A percentile compares a stretch with the other conserved stretches of the same genome.
Conservation (phyloP, 2,797 vertebrate species). For the Hipposideros larvatus region DNA sequence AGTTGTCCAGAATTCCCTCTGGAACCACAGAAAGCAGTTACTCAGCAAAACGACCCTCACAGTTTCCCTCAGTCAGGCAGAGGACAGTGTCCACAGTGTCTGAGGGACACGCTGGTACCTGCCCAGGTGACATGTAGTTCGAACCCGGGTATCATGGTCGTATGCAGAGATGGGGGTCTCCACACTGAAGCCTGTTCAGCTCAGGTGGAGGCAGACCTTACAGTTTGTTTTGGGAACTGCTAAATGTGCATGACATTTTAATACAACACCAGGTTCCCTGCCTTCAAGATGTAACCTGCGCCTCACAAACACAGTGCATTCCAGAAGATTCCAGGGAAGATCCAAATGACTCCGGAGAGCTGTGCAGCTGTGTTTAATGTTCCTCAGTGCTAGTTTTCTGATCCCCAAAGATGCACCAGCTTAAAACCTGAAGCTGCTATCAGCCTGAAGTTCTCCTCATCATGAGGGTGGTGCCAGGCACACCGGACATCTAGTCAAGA, state of each 20-base stretch:
- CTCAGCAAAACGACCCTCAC: conserved; percentile 72
- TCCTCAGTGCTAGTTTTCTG: neutral
- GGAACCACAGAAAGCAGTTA: conserved; percentile 78
- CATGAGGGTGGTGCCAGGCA: fast-evolving
- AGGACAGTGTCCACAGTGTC: conserved; percentile 73
- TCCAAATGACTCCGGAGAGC: conserved; percentile 62
- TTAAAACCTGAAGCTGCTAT: neutral
- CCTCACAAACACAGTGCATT: conserved; percentile 49
- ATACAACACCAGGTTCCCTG: neutral
- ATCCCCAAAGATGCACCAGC: neutral
- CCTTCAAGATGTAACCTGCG: conserved; percentile 60
- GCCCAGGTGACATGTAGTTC: conserved; percentile 67
- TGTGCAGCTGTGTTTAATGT: neutral
- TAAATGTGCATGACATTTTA: neutral
- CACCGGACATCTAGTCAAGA: neutral
- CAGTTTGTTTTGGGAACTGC: conserved; percentile 73
- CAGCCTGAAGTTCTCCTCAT: neutral
- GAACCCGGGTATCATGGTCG: conserved; percentile 66
- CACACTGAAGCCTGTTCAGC: conserved; percentile 58
- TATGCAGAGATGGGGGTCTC: conserved; percentile 62
- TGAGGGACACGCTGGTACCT: neutral
- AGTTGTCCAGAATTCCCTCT: conserved; percentile 64
- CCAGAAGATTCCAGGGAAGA: conserved; percentile 70
- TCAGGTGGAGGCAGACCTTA: conserved; percentile 71
- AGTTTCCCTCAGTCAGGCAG: conserved; percentile 74